These are phyloP conservation scores for Cavia porcellus DNA, from an alignment of 2,113 vertebrate species.

Conservation along the genomic window DNA sequence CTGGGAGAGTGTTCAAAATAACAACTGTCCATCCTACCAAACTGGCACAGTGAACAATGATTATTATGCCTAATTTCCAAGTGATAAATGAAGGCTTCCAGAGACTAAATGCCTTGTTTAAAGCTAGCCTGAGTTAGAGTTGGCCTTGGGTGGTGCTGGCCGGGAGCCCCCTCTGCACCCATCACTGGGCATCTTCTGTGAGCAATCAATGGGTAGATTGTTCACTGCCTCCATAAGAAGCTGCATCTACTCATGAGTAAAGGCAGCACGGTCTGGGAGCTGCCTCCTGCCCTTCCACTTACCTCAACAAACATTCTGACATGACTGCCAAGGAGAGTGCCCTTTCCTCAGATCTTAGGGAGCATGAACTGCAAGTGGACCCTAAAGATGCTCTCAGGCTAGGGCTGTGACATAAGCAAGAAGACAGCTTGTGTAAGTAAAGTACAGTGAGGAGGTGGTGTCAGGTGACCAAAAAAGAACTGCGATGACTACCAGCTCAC, in stretches of 20 bases:
- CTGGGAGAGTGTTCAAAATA: neutral
- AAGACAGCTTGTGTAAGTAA: neutral
- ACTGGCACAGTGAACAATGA: neutral
- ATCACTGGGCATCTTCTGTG: neutral
- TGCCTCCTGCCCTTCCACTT: neutral
- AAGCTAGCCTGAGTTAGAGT: neutral
- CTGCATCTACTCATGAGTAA: neutral
- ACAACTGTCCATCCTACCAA: neutral
- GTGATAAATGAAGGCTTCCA: neutral
- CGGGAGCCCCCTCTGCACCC: neutral
- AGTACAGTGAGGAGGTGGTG: neutral
- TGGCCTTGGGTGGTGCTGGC: neutral
- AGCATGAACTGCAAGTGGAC: neutral
- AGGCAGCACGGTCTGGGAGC: neutral
- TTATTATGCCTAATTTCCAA: neutral
- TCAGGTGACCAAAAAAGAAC: neutral
- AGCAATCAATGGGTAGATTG: rapidly evolving
- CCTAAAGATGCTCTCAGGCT: neutral
- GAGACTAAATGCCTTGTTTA: neutral
- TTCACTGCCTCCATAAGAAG: neutral
- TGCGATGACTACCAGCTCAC: rapidly evolving
- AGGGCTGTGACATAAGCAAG: neutral
- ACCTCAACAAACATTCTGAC: neutral
- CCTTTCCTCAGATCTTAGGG: neutral
- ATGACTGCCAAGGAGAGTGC: neutral